Base-by-base conservation (phyloP, 2,888 invertebrate species). In the Ophonus ardosiacus region DNA sequence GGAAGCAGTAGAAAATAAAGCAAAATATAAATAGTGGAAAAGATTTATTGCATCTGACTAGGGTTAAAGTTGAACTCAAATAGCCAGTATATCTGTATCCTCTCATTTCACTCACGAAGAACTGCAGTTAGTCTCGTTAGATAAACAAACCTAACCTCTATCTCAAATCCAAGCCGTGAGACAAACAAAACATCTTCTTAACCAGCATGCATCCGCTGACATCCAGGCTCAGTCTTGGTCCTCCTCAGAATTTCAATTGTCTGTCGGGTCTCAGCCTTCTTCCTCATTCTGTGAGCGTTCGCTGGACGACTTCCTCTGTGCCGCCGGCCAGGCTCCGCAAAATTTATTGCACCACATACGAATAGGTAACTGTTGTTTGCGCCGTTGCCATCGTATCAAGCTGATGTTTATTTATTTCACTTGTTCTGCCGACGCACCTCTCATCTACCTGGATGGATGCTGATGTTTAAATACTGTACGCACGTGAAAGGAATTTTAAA, bases 361-460 rank as follows among this genome's bases (percentile, higher is more conserved):
- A 74, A 43, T 74, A 74, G 71, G 43, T 74, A 40, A 40, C 43
- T 74, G 17, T 74, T 74, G 71, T 74, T 74, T 74, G 71, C 71
- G 17, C 51, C 68, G 65, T 24, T 21, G 18, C 68, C 38, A 15
- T 21, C 17, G 59, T 17, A 17, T 8, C 68, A n/a, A 18, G 17
- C 71, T 74, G 71, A 74, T 74, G 71, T 74, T 74, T 74, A 74
- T 74, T 74, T 74, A 74, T 74, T 74, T 74, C 71, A 51, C 71
- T 74, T 74, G 43, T 43, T 74, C 71, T 74, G 71, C 18, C 71
- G 15, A 74, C 71, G 71, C 71, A 74, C 71, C 31, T 31, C 31
- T 31, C 31, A 31, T 18, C 43, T 74, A 8, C 18, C 18, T 43
- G 40, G 18, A 10, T 74, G 31, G 63, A 68, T 68, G 40, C 38